Conservation (phyloP, 1,140 invertebrate genomes). For the Eurytemora carolleeae region DNA sequence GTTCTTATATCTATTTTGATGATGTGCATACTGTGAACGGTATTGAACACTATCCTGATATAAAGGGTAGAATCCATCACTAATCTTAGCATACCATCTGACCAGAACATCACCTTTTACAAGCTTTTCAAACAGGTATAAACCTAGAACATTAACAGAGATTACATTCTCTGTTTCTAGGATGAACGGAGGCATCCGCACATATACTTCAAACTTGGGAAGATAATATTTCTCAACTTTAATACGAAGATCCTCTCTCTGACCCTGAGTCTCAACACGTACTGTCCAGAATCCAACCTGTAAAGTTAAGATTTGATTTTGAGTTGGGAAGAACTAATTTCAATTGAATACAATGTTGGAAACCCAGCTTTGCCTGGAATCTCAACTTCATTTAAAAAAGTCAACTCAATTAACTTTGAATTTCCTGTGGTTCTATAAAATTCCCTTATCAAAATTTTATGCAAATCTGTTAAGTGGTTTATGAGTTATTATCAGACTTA, state of each 20-base stretch:
- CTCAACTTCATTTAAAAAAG: too few relatives aligned
- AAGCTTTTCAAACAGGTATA: conserved; percentile 24
- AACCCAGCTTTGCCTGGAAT: too few relatives aligned
- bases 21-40: too few relatives aligned
- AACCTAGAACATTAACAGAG: background rate
- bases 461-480: too few relatives aligned
- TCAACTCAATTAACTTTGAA: too few relatives aligned
- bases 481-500: too few relatives aligned
- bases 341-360: too few relatives aligned
- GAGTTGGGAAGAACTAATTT: too few relatives aligned
- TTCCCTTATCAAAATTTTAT: too few relatives aligned
- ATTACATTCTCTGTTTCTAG: conserved; percentile 24
- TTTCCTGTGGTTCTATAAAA: too few relatives aligned
- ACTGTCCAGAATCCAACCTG: conserved; percentile 30
- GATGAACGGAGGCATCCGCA: conserved; percentile 24
- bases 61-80: conserved; percentile 5
- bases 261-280: conserved; percentile 26
- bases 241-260: conserved; percentile 28
- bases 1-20: too few relatives aligned
- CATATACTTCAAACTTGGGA: conserved; percentile 28
- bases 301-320: too few relatives aligned
- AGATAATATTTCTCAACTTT: conserved; percentile 30
- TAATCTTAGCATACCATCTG: conserved; percentile 16
- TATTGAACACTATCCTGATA: conserved; percentile 12
- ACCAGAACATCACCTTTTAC: conserved; percentile 25